Percentiles rank a stretch among this genome's conserved stretches.
Evolutionary conservation across 2,113 vertebrate species (phyloP).

Genomic region (Urocynchramus pylzowi): DNA sequence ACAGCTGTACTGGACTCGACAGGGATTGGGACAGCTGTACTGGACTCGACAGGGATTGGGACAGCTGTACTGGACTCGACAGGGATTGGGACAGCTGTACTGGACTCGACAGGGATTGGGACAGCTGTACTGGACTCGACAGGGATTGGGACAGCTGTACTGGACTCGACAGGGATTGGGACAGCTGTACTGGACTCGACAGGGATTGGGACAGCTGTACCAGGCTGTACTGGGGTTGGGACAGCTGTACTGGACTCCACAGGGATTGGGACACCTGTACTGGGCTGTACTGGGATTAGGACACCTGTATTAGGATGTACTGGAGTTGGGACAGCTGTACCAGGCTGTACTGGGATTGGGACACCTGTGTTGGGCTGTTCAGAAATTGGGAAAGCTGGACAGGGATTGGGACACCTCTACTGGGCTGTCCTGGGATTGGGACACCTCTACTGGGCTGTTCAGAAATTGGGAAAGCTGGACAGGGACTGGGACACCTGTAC

Average conservation of each 20-base stretch:
- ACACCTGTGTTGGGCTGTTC: background rate
- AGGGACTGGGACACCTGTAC: background rate
- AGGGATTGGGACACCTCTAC: background rate
- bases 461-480: background rate
- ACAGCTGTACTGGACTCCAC: too few species aligned
- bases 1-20: background rate
- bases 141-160: background rate
- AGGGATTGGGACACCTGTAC: too few species aligned
- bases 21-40: background rate
- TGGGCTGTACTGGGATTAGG: background rate
- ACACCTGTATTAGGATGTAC: background rate
- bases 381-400: background rate
- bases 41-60: background rate
- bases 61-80: too few species aligned
- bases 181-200: too few species aligned
- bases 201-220: fast-evolving
- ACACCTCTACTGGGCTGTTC: background rate
- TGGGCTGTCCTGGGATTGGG: too few species aligned
- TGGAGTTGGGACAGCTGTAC: background rate
- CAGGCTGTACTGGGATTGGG: background rate
- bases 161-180: background rate
- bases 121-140: too few species aligned
- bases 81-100: fast-evolving
- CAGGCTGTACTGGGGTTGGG: background rate
- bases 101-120: background rate